Evolutionary conservation across 1,140 invertebrate genomes (phyloP).

Genomic region (Reticulitermes speratus): DNA sequence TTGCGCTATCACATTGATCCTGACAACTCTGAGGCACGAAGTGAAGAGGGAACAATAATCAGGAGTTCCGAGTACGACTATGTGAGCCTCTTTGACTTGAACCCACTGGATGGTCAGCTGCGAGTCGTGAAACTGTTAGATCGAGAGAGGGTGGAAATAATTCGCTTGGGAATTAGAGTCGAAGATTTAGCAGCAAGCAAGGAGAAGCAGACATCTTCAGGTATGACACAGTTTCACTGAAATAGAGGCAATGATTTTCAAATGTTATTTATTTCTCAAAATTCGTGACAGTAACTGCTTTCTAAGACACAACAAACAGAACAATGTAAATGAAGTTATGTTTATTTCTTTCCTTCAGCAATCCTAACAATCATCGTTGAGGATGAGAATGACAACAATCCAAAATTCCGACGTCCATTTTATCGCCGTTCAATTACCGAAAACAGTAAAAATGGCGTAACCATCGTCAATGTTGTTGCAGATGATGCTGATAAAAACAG

Average conservation of each 20-base stretch:
- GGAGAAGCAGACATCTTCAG: constrained; percentile 67
- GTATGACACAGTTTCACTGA: constrained; percentile 43
- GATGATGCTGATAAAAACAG: constrained; percentile 87
- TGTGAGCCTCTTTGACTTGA: constrained; percentile 68
- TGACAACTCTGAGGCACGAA: constrained; percentile 69
- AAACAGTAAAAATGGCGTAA: constrained; percentile 82
- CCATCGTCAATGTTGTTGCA: constrained; percentile 77
- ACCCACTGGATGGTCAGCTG: constrained; percentile 71
- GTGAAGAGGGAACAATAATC: constrained; percentile 73
- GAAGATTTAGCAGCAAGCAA: constrained; percentile 82
- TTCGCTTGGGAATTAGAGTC: constrained; percentile 72
- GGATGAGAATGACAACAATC: constrained; percentile 91
- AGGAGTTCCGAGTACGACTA: constrained; percentile 71
- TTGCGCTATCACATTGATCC: constrained; percentile 72
- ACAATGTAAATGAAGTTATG: constrained; percentile 18
- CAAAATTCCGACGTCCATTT: constrained; percentile 74
- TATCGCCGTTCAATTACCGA: constrained; percentile 81
- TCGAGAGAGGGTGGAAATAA: constrained; percentile 78
- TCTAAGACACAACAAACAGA: not conserved
- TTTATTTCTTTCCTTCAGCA: constrained; percentile 50
- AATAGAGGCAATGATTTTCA: not conserved
- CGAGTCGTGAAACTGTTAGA: constrained; percentile 69
- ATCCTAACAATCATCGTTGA: constrained; percentile 74
- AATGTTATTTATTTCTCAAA: not conserved
- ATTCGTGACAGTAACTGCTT: not conserved